phyloP scores from a whole-genome alignment of 2,113 vertebrate genomes.

The Thalassoma bifasciatum region DNA sequence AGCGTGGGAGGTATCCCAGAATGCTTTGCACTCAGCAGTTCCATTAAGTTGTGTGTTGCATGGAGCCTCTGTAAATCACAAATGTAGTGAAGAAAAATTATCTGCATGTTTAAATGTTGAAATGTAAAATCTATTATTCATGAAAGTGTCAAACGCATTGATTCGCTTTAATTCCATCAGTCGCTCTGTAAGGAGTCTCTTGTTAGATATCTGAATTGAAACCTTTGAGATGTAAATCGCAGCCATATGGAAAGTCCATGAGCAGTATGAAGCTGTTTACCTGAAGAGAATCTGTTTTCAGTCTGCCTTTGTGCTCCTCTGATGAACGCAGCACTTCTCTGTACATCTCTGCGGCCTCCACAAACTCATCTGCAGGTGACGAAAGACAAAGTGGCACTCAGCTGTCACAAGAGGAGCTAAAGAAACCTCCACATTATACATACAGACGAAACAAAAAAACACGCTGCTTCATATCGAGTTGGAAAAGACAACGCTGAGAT shows the following conservation, averaged over 20 bases:
- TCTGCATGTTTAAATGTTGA: too few species aligned
- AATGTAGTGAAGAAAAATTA: neutral
- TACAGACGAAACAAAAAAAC: slow-evolving; percentile 25
- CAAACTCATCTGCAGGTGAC: slow-evolving; percentile 86
- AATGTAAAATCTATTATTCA: too few species aligned
- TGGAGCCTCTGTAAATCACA: slow-evolving; percentile 89
- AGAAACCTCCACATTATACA: slow-evolving; percentile 7
- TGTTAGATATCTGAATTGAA: neutral
- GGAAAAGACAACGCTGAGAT: slow-evolving; percentile 41
- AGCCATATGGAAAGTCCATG: neutral
- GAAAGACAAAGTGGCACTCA: neutral
- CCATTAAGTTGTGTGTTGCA: slow-evolving; percentile 97
- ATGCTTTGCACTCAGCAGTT: slow-evolving; percentile 91
- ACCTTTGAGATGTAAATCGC: slow-evolving; percentile 29
- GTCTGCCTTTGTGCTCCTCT: slow-evolving; percentile 95
- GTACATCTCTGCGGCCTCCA: slow-evolving; percentile 89
- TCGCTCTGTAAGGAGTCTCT: neutral
- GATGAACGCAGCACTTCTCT: slow-evolving; percentile 96
- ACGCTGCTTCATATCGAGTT: slow-evolving; percentile 15
- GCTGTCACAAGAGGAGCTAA: slow-evolving; percentile 21
- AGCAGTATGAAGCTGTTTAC: slow-evolving; percentile 71
- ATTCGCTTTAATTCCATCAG: neutral
- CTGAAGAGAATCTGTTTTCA: slow-evolving; percentile 98
- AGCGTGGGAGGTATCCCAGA: slow-evolving; percentile 94
- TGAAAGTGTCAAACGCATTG: neutral